phyloP scores from a whole-genome alignment of 1,140 invertebrate species.

The Limonius californicus region DNA sequence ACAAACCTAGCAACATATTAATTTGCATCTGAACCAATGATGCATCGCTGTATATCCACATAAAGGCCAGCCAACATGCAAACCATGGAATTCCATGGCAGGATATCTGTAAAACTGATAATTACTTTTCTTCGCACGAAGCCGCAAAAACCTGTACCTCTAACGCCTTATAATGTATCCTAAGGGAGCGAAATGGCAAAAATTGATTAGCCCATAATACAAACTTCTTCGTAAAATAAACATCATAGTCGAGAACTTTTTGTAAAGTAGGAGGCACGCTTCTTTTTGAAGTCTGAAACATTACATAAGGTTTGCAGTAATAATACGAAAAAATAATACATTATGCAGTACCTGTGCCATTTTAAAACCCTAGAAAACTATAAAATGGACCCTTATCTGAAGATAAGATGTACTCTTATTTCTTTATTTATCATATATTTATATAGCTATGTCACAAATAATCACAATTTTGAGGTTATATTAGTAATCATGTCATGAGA shows the following conservation, averaged over 20 bases:
- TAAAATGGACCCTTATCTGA: too few species aligned
- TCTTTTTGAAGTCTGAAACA: too few species aligned
- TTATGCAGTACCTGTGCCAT: neutral
- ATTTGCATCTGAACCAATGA: constrained; percentile 73
- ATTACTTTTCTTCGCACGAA: constrained; percentile 20
- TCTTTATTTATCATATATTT: too few species aligned
- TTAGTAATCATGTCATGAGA: too few species aligned
- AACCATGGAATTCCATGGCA: constrained; percentile 91
- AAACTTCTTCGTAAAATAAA: constrained; percentile 59
- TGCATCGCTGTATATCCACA: constrained; percentile 66
- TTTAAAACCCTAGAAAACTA: neutral
- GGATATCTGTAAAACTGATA: constrained; percentile 59
- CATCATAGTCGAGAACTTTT: constrained; percentile 58
- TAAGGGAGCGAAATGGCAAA: constrained; percentile 56
- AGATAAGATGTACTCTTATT: too few species aligned
- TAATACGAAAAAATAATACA: too few species aligned
- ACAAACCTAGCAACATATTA: constrained; percentile 83
- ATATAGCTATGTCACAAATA: too few species aligned
- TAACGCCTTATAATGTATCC: constrained; percentile 60
- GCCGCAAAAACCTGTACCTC: constrained; percentile 56
- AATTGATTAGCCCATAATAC: constrained; percentile 55
- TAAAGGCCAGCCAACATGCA: constrained; percentile 63
- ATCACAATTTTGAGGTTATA: too few species aligned
- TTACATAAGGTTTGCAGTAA: too few species aligned
- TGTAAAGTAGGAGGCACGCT: constrained; percentile 52